A percentile compares a stretch with the other conserved stretches of the same genome.
These are phyloP conservation scores for Eledone cirrhosa DNA, from an alignment of 2,888 invertebrate genomes.

Conservation along the genomic window DNA sequence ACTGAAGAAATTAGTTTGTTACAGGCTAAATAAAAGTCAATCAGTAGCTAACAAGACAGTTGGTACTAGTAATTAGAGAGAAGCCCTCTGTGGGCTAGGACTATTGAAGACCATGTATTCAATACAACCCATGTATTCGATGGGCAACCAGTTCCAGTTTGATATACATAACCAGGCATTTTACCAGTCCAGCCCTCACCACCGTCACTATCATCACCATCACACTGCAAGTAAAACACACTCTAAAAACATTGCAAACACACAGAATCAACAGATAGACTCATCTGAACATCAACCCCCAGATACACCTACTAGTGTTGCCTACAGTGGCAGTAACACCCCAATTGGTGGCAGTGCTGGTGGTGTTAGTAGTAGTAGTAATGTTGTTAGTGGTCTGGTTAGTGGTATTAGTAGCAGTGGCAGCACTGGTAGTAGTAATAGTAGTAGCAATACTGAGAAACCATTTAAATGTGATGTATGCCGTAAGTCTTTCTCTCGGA, in stretches of 20 bases:
- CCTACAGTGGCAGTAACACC: not conserved
- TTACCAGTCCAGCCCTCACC: slow-evolving; percentile 1
- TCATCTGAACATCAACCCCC: not conserved
- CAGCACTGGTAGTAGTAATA: too few relatives aligned
- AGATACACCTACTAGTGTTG: not conserved
- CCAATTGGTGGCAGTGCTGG: not conserved
- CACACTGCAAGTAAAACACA: slow-evolving; percentile 1
- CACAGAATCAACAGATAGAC: not conserved
- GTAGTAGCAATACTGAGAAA: not conserved
- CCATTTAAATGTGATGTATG: slow-evolving; percentile 15
- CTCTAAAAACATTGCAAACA: not conserved
- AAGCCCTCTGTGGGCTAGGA: too few relatives aligned
- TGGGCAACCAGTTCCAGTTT: slow-evolving; percentile 15
- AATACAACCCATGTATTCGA: slow-evolving; percentile 17
- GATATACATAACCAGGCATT: slow-evolving; percentile 22
- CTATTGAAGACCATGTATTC: not conserved
- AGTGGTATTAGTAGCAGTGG: too few relatives aligned
- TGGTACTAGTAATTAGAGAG: too few relatives aligned
- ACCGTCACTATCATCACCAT: not conserved
- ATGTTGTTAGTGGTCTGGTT: too few relatives aligned
- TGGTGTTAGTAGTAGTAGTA: too few relatives aligned
- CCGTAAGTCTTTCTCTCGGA: slow-evolving; percentile 18
- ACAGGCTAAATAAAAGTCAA: too few relatives aligned
- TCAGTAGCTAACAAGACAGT: too few relatives aligned
- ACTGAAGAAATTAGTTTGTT: too few relatives aligned